Evolutionary conservation across 1,140 invertebrate genomes (phyloP).

Genomic region (Pseudomyrmex concolor): DNA sequence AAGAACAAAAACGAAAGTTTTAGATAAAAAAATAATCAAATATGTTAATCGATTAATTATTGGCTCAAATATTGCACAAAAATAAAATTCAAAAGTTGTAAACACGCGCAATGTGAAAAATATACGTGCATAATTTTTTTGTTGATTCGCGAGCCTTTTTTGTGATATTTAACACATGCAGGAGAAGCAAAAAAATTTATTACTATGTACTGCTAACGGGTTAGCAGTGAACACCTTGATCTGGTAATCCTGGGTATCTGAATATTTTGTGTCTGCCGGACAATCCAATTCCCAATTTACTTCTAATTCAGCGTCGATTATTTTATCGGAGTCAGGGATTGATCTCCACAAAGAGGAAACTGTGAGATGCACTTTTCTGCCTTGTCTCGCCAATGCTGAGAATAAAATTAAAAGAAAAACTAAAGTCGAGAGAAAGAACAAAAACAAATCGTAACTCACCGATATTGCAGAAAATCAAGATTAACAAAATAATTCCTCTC

Average conservation of each 20-base stretch:
- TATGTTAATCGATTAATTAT: no score
- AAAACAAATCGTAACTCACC: constrained; percentile 65
- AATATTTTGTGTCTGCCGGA: constrained; percentile 67
- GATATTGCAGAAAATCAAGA: constrained; percentile 70
- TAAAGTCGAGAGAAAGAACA: not conserved
- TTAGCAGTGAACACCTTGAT: constrained; percentile 79
- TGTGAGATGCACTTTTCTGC: constrained; percentile 81
- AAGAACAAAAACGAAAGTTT: not conserved
- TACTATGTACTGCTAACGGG: constrained; percentile 76
- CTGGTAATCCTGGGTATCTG: constrained; percentile 71
- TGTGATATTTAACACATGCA: constrained; percentile 22
- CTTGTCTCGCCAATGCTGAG: constrained; percentile 75
- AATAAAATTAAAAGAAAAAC: constrained; percentile 24
- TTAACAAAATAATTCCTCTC: constrained; percentile 69
- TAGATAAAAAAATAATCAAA: not conserved
- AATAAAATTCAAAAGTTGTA: no score
- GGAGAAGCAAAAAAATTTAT: constrained; percentile 72
- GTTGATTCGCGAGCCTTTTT: not conserved
- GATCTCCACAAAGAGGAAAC: constrained; percentile 83
- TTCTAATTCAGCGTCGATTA: constrained; percentile 84
- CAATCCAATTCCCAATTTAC: constrained; percentile 86
- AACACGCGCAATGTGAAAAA: not conserved
- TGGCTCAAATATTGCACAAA: no score
- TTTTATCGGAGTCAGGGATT: constrained; percentile 74
- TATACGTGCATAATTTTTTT: not conserved